phyloP scores from a whole-genome alignment of 2,797 vertebrate species.

The Notolepis coatsorum region DNA sequence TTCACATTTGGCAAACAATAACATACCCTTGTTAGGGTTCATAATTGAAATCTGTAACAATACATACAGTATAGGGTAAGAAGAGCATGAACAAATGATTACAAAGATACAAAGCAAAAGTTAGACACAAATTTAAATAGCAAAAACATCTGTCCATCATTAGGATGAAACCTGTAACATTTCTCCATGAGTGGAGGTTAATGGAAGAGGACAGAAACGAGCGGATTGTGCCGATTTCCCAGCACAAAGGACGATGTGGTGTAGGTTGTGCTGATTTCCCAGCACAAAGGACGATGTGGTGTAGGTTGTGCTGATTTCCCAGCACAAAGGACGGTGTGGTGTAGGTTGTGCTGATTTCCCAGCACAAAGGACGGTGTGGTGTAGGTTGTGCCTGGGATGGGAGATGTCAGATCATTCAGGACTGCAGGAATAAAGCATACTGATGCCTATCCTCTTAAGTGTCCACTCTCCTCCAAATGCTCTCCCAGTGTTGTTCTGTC shows the following conservation, averaged over 20 bases:
- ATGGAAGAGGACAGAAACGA: slow-evolving; percentile 2
- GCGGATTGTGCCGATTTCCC: slow-evolving; percentile 23
- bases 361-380: slow-evolving; percentile 45
- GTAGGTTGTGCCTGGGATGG: slow-evolving; percentile 54
- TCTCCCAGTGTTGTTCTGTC: slow-evolving; percentile 43
- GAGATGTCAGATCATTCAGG: slow-evolving; percentile 25
- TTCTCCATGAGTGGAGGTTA: slow-evolving; percentile 41
- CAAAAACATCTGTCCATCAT: slow-evolving; percentile 42
- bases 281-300: slow-evolving; percentile 45
- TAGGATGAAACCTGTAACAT: slow-evolving; percentile 32
- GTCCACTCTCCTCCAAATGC: slow-evolving; percentile 35
- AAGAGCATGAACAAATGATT: slow-evolving; percentile 58
- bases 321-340: slow-evolving; percentile 45
- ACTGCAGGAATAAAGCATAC: slow-evolving; percentile 7
- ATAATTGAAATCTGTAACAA: slow-evolving; percentile 43
- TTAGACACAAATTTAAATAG: slow-evolving; percentile 25
- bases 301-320: slow-evolving; percentile 54
- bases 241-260: slow-evolving; percentile 45
- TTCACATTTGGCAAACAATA: slow-evolving; percentile 63
- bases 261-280: slow-evolving; percentile 54
- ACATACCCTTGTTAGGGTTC: slow-evolving; percentile 30
- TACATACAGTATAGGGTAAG: slow-evolving; percentile 14
- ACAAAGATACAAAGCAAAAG: slow-evolving; percentile 47
- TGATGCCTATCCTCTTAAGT: slow-evolving; percentile 20
- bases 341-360: slow-evolving; percentile 53